phyloP scores from a whole-genome alignment of 1,140 invertebrate genomes.

The Aphaenogaster rudis region DNA sequence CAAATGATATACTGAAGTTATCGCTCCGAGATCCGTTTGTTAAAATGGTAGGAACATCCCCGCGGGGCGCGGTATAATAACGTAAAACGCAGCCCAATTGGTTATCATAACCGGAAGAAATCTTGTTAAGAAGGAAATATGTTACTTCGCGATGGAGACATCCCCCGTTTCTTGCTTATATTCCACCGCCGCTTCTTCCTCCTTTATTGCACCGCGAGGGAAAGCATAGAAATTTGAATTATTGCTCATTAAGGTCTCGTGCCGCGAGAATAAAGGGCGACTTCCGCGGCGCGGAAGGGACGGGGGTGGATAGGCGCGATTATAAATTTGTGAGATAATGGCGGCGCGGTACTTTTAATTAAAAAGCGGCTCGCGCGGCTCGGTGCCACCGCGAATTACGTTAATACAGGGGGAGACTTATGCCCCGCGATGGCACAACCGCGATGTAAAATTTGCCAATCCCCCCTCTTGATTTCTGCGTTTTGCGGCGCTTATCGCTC shows the following conservation, averaged over 20 bases:
- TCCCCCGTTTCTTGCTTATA: constrained; percentile 30
- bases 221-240: constrained; percentile 76
- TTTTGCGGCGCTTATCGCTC: background rate
- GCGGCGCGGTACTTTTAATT: constrained; percentile 82
- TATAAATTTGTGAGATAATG: constrained; percentile 84
- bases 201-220: constrained; percentile 36
- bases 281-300: constrained; percentile 58
- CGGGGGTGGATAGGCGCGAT: constrained; percentile 72
- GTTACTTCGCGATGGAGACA: constrained; percentile 61
- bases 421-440: constrained; percentile 3
- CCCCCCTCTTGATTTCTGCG: constrained; percentile 10
- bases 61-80: background rate
- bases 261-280: constrained; percentile 75
- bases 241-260: constrained; percentile 78
- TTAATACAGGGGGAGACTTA: constrained; percentile 76
- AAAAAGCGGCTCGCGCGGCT: constrained; percentile 76
- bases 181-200: background rate
- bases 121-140: constrained; percentile 59
- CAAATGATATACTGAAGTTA: background rate
- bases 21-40: background rate
- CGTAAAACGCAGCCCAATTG: constrained; percentile 43
- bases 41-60: background rate
- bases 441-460: constrained; percentile 55
- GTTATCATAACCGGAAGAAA: constrained; percentile 32
- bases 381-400: constrained; percentile 78